phyloP scores from a whole-genome alignment of 2,888 invertebrate species.

The Saturnia pavonia region DNA sequence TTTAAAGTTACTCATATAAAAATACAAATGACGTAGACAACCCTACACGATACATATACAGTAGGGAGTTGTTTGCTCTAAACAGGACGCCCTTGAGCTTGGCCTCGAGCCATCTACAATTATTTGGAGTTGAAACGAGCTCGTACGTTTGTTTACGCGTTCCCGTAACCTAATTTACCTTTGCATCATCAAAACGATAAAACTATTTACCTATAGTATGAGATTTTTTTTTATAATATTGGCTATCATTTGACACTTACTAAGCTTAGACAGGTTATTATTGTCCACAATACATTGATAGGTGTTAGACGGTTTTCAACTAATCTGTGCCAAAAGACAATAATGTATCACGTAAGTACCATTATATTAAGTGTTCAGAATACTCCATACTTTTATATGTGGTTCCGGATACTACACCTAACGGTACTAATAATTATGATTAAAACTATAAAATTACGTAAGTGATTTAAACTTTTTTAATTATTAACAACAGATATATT shows the following conservation, averaged over 20 bases:
- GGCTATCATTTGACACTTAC: not conserved
- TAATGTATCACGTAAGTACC: too few species aligned
- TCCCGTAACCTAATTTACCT: not conserved
- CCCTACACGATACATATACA: not conserved
- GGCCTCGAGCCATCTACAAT: not conserved
- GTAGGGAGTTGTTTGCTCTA: not conserved
- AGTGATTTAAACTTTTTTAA: too few species aligned
- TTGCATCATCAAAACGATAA: not conserved
- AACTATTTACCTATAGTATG: not conserved
- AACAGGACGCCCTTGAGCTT: constrained; percentile 13
- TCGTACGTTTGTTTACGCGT: not conserved
- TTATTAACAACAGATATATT: too few species aligned
- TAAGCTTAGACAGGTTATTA: too few species aligned
- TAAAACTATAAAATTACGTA: too few species aligned
- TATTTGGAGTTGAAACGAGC: constrained; percentile 5
- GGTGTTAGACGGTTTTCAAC: too few species aligned
- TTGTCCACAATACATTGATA: too few species aligned
- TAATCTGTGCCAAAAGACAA: too few species aligned
- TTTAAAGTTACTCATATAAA: not conserved
- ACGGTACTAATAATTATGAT: too few species aligned
- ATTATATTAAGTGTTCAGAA: too few species aligned
- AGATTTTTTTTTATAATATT: not conserved
- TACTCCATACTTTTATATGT: too few species aligned
- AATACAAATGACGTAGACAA: not conserved
- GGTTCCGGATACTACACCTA: too few species aligned